phyloP scores from a whole-genome alignment of 2,797 vertebrate genomes.

The Rhynchotus rufescens region DNA sequence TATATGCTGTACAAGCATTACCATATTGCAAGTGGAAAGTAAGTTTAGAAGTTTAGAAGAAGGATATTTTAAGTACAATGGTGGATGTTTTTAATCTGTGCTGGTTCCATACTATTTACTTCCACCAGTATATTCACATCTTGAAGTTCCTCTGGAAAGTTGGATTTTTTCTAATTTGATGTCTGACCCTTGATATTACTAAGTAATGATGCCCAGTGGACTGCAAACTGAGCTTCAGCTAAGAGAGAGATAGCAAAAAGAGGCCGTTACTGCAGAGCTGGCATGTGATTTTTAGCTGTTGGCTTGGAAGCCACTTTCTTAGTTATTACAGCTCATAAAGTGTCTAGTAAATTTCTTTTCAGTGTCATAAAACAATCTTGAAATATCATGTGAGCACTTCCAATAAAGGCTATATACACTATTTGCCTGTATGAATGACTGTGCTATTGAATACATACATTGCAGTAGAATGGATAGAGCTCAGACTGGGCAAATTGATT shows the following conservation, averaged over 20 bases:
- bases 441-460: conserved; percentile 3
- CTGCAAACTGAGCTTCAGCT: conserved; percentile 56
- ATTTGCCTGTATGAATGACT: conserved; percentile 41
- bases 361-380: conserved; percentile 57
- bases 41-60: conserved; percentile 28
- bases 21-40: conserved; percentile 12
- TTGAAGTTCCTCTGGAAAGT: conserved; percentile 39
- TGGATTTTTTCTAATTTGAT: conserved; percentile 55
- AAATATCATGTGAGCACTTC: conserved; percentile 39
- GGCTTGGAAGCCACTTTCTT: conserved; percentile 60
- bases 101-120: neutral
- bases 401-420: conserved; percentile 34
- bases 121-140: neutral
- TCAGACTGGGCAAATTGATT: conserved; percentile 5
- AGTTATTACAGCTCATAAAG: conserved; percentile 63
- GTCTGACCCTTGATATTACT: conserved; percentile 48
- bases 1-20: conserved; percentile 25
- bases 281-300: conserved; percentile 42
- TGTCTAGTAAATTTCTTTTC: conserved; percentile 58
- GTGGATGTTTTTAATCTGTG: conserved; percentile 72
- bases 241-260: conserved; percentile 60
- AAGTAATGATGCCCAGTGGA: conserved; percentile 55
- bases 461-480: conserved; percentile 9
- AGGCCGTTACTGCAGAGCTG: conserved; percentile 51
- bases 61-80: neutral